Evolutionary conservation across 2,797 vertebrate species (phyloP).

Genomic region (Smutsia gigantea): DNA sequence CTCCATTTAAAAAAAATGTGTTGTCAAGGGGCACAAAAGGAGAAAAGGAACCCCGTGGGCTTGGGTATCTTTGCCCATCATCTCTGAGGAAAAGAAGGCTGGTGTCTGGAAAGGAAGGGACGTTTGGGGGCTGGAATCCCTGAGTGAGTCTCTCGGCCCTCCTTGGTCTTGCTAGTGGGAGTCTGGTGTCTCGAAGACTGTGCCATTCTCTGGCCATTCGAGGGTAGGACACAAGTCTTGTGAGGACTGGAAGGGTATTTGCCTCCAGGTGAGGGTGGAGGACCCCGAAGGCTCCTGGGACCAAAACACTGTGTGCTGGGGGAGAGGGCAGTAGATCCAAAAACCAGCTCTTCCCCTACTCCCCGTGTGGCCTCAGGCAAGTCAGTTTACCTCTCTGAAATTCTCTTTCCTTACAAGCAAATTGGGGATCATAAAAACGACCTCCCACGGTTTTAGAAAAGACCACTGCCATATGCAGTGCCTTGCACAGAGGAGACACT

Average conservation of each 20-base stretch:
- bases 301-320: background rate
- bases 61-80: background rate
- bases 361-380: background rate
- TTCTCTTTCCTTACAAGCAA: slow-evolving; percentile 32
- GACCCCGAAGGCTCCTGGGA: background rate
- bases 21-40: background rate
- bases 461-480: background rate
- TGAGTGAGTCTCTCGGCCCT: background rate
- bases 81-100: background rate
- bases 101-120: background rate
- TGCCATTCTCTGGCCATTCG: background rate
- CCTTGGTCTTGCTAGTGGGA: background rate
- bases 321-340: background rate
- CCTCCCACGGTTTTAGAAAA: slow-evolving; percentile 28
- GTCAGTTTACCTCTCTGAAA: slow-evolving; percentile 44
- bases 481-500: background rate
- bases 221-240: background rate
- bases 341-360: background rate
- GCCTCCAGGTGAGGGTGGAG: background rate
- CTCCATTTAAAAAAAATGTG: background rate
- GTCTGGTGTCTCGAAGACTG: background rate
- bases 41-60: background rate
- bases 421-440: slow-evolving; percentile 21
- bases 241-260: background rate
- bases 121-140: background rate